Conservation (phyloP, 2,888 invertebrate genomes). For the Acanthococcus lagerstroemiae region DNA sequence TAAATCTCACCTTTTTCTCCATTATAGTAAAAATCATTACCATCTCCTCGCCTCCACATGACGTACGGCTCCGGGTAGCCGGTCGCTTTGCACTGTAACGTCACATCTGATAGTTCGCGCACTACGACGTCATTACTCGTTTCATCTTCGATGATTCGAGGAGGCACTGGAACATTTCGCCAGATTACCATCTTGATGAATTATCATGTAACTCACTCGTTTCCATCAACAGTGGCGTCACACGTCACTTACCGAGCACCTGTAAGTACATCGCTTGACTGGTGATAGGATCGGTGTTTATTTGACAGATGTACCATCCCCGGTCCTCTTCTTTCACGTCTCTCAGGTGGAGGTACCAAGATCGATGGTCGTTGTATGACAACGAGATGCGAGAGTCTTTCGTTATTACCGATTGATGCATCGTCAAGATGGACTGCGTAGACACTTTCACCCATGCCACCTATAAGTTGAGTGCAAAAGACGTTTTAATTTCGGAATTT, state of each 20-base stretch:
- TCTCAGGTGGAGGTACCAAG: constrained; percentile 83
- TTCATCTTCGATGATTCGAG: constrained; percentile 79
- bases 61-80: constrained; percentile 88
- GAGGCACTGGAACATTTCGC: constrained; percentile 80
- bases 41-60: constrained; percentile 85
- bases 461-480: no score
- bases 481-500: no score
- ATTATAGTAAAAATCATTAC: constrained; percentile 77
- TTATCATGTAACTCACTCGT: no score
- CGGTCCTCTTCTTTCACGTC: constrained; percentile 77
- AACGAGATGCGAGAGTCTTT: constrained; percentile 79
- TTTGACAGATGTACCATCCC: constrained; percentile 88
- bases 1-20: constrained; percentile 73
- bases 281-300: constrained; percentile 86
- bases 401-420: constrained; percentile 83
- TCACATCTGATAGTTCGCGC: constrained; percentile 77
- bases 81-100: constrained; percentile 76
- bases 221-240: no score
- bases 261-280: constrained; percentile 80
- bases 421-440: constrained; percentile 82
- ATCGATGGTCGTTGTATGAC: constrained; percentile 79
- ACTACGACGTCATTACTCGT: constrained; percentile 88
- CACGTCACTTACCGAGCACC: constrained; percentile 59
- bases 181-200: no score
- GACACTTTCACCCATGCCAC: constrained; percentile 81